Evolutionary conservation across 2,888 invertebrate genomes (phyloP), one percentile per base, ranked within the genome.

Genomic region (Eumacrocentrus americanus): DNA sequence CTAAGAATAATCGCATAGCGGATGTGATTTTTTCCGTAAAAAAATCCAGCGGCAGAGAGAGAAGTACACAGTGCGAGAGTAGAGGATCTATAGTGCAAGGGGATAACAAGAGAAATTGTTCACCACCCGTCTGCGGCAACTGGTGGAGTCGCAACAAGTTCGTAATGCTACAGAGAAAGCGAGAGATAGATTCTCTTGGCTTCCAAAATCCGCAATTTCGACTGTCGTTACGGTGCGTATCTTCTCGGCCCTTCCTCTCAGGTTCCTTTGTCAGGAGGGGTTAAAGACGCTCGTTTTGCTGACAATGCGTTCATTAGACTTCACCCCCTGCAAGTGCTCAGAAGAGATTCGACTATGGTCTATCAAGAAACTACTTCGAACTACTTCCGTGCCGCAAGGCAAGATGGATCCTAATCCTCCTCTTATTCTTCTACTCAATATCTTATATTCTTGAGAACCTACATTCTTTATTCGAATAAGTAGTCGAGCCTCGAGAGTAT

Each of bases 401-500:
- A 14, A 12, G 23, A 7, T 7, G 12, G 20, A 9, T 11, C 11
- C 14, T 7, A 16, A 18, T 48, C 14, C 25, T 12, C 25, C 12
- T 14, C 23, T 38, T 25, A 14, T 34, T 14, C 7, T 23, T n/a
- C 34, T 22, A 42, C 40, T 37, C 18, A 16, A 16, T 16, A 16
- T 14, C 40, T 25, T 23, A 29, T 54, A 11, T 29, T 35, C 23
- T 50, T 20, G 38, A 53, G 29, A 56, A 37, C 44, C 50, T n/a
- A 50, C 61, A 66, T 61, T n/a, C 67, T 70, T 71, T 71, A 72
- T 73, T 71, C 70, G 70, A 71, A 72, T 74, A 74, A 72, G 75
- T 72, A 70, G 71, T 68, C 55, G 52, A 51, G 38, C 67, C 65
- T 65, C 69, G 44, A 47, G 56, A 58, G 60, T 61, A 62, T 61